These are phyloP conservation scores for Gobiocypris rarus DNA, from an alignment of 2,113 vertebrate species.

Conservation along the genomic window DNA sequence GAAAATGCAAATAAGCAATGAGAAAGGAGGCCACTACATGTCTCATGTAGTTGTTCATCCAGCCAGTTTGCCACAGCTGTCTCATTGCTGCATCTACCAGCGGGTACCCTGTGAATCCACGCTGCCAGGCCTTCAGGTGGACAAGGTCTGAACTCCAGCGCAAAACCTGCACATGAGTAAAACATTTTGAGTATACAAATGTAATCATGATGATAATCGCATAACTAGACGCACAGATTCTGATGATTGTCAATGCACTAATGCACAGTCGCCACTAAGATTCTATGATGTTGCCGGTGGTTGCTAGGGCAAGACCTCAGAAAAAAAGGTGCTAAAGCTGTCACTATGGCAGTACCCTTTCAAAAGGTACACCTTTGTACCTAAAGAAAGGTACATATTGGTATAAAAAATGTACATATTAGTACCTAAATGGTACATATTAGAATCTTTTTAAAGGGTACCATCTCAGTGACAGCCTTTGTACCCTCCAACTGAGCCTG, in stretches of 20 bases:
- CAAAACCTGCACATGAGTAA: slow-evolving; percentile 59
- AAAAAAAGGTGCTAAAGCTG: too few relatives aligned
- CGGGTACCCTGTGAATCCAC: slow-evolving; percentile 71
- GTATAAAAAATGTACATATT: too few relatives aligned
- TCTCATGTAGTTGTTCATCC: slow-evolving; percentile 78
- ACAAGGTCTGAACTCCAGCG: slow-evolving; percentile 65
- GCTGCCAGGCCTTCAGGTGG: slow-evolving; percentile 74
- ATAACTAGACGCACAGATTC: background rate
- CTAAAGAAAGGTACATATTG: too few relatives aligned
- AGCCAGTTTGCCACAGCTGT: slow-evolving; percentile 76
- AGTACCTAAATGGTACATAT: too few relatives aligned
- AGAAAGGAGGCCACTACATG: slow-evolving; percentile 77
- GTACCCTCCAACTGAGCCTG: too few relatives aligned
- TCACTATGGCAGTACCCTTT: too few relatives aligned
- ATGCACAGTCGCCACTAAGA: background rate
- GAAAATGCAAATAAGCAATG: slow-evolving; percentile 73
- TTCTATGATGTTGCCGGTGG: background rate
- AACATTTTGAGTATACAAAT: background rate
- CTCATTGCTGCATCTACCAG: slow-evolving; percentile 77
- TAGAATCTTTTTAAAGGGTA: too few relatives aligned
- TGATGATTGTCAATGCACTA: background rate
- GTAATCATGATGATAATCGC: background rate
- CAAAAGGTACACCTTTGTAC: too few relatives aligned
- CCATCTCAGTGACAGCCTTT: too few relatives aligned
- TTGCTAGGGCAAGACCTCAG: too few relatives aligned